These are phyloP conservation scores for Gadopsis bispinosus DNA, from an alignment of 2,797 vertebrate species.

Conservation along the genomic window DNA sequence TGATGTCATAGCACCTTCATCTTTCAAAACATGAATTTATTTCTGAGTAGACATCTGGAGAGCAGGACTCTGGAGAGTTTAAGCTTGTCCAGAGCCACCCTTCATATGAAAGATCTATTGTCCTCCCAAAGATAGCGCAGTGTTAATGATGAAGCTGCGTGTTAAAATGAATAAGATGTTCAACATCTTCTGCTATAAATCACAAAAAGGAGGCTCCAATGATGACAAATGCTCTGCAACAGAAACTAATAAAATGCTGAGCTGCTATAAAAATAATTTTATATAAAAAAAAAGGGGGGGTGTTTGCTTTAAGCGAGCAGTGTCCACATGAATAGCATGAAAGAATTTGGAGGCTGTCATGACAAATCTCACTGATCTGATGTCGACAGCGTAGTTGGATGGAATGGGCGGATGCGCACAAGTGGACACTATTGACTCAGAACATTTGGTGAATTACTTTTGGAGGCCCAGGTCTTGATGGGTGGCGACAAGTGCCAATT, in stretches of 20 bases:
- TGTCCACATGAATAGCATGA: constrained; percentile 4
- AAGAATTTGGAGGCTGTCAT: constrained; percentile 25
- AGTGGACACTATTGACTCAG: background rate
- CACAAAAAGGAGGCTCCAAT: constrained; percentile 65
- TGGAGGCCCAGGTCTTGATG: constrained; percentile 51
- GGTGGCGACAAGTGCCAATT: constrained; percentile 42
- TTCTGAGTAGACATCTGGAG: constrained; percentile 74
- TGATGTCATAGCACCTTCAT: constrained; percentile 69
- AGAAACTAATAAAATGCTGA: constrained; percentile 68
- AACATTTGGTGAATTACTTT: constrained; percentile 80
- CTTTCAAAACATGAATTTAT: constrained; percentile 66
- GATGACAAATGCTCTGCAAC: constrained; percentile 73
- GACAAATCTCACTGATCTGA: constrained; percentile 16
- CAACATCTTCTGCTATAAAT: constrained; percentile 67
- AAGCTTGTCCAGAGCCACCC: constrained; percentile 53
- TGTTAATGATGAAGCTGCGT: constrained; percentile 72
- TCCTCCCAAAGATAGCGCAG: constrained; percentile 59
- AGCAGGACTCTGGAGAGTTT: constrained; percentile 63
- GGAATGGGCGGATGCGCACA: background rate
- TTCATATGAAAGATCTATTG: constrained; percentile 66
- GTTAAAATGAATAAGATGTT: constrained; percentile 76
- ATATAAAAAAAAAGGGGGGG: constrained; percentile 28
- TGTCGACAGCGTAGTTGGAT: background rate
- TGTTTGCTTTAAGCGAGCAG: constrained; percentile 27
- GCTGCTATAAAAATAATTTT: constrained; percentile 54